These are phyloP conservation scores for Aricia artaxerxes DNA, from an alignment of 2,888 invertebrate species.

Conservation along the genomic window DNA sequence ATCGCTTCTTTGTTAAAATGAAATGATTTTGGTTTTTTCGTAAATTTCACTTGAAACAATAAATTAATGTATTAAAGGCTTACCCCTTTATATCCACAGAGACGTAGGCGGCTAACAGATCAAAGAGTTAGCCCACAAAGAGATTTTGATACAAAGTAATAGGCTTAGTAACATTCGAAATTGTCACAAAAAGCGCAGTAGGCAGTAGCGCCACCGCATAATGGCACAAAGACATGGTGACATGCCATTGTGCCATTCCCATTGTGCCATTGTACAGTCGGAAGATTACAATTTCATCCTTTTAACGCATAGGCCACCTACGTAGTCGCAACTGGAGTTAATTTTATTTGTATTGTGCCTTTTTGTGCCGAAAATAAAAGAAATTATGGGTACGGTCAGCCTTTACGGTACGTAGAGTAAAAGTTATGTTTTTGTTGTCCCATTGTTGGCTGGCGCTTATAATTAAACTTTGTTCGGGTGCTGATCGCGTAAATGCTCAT, in stretches of 20 bases:
- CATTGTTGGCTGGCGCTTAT: constrained; percentile 26
- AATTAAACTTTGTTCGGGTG: constrained; percentile 7
- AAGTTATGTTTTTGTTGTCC: constrained; percentile 18
- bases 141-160: constrained; percentile 23
- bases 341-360: constrained; percentile 29
- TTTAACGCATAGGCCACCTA: constrained; percentile 26
- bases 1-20: too few relatives aligned
- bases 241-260: constrained; percentile 50
- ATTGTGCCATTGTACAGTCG: constrained; percentile 44
- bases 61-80: neutral
- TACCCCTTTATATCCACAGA: neutral
- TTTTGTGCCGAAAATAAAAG: constrained; percentile 16
- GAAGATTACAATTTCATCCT: constrained; percentile 28
- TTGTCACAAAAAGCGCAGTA: constrained; percentile 63
- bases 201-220: constrained; percentile 73
- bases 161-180: constrained; percentile 27
- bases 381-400: constrained; percentile 22
- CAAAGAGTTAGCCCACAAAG: constrained; percentile 3
- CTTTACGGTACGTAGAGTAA: constrained; percentile 24
- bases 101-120: neutral
- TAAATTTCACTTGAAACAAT: too few relatives aligned
- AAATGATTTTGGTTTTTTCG: too few relatives aligned
- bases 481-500: neutral
- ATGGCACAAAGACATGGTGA: constrained; percentile 62
- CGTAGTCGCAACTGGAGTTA: constrained; percentile 27